These are phyloP conservation scores for Mya arenaria DNA, from an alignment of 1,140 invertebrate species.

Conservation along the genomic window DNA sequence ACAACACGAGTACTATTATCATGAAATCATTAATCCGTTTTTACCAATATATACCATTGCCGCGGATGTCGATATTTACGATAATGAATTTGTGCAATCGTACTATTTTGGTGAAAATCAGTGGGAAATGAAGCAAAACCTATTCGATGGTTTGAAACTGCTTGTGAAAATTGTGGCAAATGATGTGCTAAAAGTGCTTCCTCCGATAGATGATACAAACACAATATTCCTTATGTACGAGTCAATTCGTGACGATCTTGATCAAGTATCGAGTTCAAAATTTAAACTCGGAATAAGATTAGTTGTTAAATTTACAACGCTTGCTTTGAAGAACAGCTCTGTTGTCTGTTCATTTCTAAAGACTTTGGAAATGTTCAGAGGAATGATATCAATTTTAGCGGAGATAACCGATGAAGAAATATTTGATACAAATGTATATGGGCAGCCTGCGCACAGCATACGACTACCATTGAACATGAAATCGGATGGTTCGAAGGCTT, in stretches of 20 bases:
- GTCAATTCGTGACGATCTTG: slow-evolving; percentile 1
- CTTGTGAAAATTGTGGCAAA: neutral
- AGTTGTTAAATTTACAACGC: neutral
- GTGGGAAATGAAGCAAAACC: neutral
- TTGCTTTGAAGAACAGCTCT: neutral
- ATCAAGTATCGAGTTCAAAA: neutral
- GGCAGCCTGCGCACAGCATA: neutral
- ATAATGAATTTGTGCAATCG: neutral
- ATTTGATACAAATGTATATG: neutral
- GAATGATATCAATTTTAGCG: neutral
- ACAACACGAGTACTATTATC: neutral
- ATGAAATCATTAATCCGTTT: slow-evolving; percentile 12
- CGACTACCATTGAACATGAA: slow-evolving; percentile 22
- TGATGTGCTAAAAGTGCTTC: neutral
- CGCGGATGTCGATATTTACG: slow-evolving; percentile 19
- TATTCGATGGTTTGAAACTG: neutral
- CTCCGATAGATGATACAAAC: neutral
- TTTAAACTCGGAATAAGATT: neutral
- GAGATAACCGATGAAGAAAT: slow-evolving; percentile 9
- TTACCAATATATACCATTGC: slow-evolving; percentile 14
- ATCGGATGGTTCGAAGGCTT: slow-evolving; percentile 1
- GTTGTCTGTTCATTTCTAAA: neutral
- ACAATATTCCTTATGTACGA: slow-evolving; percentile 1
- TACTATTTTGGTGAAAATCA: slow-evolving; percentile 3
- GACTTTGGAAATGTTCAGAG: neutral